Evolutionary conservation across 92 coral and sea anemone species (phyloP), one percentile per base, ranked within the genome.

Genomic region (Muricea muricata): DNA sequence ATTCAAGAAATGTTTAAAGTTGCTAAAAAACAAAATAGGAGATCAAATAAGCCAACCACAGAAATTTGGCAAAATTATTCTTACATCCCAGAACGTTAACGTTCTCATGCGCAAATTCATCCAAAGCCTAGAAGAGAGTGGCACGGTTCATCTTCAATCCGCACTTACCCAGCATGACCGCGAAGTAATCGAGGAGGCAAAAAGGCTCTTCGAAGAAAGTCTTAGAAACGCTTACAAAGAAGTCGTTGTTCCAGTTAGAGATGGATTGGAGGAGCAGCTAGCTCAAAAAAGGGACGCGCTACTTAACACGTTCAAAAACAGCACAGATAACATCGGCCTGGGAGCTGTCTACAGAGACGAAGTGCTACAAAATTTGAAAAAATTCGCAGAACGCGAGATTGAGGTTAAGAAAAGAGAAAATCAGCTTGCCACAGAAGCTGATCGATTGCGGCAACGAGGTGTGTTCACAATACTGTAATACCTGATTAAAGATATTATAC

Each of bases 321-420:
- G 28, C 9, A 77, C 82, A 11, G 47, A 7, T 28, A 34, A 56
- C 0, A 70, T 77, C 9, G 82, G 56, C n/a, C 24, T 77, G 0
- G 82, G 32, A 70, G 18, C 28, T n/a, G 69, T 55, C 30, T 77
- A 77, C 69, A 54, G 29, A 25, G 70, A 77, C 48, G 82, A 77
- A 1, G 69, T 77, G 21, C 23, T 54, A 1, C 48, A 77, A 35
- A 7, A 7, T 0, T 18, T 77, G 31, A 70, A 77, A 17, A 48
- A 52, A 13, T 77, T 77, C 40, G 4, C 82, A 13, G 69, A 54
- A 17, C 68, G 82, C 6, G 82, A 77, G n/a, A 12, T 77, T 1
- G 82, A 77, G 13, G 41, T 30, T 6, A 77, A 77, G 31, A 24
- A 48, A 32, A 54, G 70, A 21, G 82, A 77, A 35, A 77, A 77